Conservation (phyloP, 1,140 invertebrate genomes). For the Drosophila athabasca region DNA sequence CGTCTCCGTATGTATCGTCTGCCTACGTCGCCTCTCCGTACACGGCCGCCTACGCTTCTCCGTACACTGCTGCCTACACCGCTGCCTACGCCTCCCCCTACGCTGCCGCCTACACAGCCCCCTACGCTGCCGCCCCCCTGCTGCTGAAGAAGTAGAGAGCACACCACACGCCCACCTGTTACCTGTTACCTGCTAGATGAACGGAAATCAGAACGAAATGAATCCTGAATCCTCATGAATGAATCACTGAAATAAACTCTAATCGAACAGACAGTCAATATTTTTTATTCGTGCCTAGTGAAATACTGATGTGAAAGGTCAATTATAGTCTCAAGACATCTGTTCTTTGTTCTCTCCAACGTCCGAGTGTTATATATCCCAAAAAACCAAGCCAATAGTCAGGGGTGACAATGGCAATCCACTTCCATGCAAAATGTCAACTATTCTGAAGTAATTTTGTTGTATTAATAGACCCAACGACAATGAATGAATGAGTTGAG, state of each 20-base stretch:
- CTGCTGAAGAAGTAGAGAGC: conserved; percentile 66
- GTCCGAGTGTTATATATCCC: no score
- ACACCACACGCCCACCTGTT: background rate
- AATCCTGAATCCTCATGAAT: conserved; percentile 9
- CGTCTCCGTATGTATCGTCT: conserved; percentile 63
- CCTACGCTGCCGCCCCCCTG: conserved; percentile 41
- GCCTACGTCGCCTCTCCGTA: conserved; percentile 68
- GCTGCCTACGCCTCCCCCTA: conserved; percentile 48
- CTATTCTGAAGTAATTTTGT: no score
- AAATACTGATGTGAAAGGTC: no score
- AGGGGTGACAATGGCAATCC: background rate
- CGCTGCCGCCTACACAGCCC: conserved; percentile 54
- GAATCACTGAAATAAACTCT: conserved; percentile 40
- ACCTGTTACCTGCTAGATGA: background rate
- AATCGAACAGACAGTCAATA: conserved; percentile 28
- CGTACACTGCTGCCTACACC: conserved; percentile 44
- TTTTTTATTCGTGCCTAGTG: conserved; percentile 6
- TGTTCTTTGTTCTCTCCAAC: no score
- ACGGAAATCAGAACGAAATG: conserved; percentile 13
- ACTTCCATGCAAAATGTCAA: background rate
- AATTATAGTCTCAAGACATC: no score
- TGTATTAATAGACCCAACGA: no score
- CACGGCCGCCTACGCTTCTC: conserved; percentile 64
- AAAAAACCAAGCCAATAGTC: no score
- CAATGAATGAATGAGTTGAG: no score